phyloP scores from a whole-genome alignment of 1,140 invertebrate species.

The Anastatus disparis region DNA sequence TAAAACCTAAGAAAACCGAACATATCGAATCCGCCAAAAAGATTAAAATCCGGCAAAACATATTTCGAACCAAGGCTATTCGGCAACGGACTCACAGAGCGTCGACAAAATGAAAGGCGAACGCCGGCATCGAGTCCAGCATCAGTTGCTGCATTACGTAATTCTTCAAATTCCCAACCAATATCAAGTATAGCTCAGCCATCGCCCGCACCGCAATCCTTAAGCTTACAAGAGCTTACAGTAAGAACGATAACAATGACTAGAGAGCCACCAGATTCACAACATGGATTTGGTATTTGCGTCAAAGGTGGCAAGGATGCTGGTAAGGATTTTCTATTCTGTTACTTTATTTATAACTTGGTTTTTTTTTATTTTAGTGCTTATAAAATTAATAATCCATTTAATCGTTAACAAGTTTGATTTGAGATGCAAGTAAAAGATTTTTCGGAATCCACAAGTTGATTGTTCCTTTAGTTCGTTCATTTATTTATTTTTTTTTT shows the following conservation, averaged over 20 bases:
- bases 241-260: constrained; percentile 87
- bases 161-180: constrained; percentile 45
- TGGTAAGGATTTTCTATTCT: constrained; percentile 70
- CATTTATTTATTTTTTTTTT: no score
- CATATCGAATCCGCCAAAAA: no score
- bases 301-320: constrained; percentile 89
- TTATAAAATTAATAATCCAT: no score
- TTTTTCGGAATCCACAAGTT: neutral
- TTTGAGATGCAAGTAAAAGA: neutral
- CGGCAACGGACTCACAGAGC: constrained; percentile 57
- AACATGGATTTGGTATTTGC: constrained; percentile 87
- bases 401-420: neutral
- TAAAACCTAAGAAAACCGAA: no score
- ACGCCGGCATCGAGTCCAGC: constrained; percentile 82
- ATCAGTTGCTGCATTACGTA: constrained; percentile 59
- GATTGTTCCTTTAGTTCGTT: neutral
- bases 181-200: constrained; percentile 53
- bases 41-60: no score
- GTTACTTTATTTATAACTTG: neutral
- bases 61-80: no score
- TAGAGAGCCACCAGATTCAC: constrained; percentile 77
- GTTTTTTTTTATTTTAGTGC: no score
- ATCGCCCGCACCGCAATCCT: constrained; percentile 66
- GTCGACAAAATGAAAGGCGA: constrained; percentile 61
- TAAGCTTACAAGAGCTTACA: constrained; percentile 78